Evolutionary conservation across 2,888 invertebrate species (phyloP).

Genomic region (Pachycephus smyrnensis): DNA sequence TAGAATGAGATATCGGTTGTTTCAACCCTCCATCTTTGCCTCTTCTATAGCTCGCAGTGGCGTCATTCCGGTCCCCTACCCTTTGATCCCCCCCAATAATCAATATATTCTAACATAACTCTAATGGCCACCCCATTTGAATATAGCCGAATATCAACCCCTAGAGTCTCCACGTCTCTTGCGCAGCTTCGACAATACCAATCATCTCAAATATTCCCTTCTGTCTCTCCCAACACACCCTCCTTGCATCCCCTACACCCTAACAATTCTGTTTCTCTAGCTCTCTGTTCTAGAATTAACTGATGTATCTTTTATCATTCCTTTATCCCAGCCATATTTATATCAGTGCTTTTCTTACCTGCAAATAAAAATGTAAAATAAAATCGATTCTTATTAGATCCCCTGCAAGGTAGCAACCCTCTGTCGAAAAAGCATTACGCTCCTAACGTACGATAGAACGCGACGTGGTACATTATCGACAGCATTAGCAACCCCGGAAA

Average conservation of each 20-base stretch:
- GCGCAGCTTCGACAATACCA: slow-evolving; percentile 20
- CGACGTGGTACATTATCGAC: slow-evolving; percentile 34
- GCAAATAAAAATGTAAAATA: not conserved
- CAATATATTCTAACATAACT: slow-evolving; percentile 67
- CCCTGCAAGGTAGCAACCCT: not conserved
- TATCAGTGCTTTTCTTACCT: not conserved
- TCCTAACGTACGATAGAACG: slow-evolving; percentile 10
- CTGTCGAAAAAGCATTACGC: slow-evolving; percentile 18
- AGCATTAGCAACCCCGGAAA: slow-evolving; percentile 34
- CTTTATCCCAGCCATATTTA: not conserved
- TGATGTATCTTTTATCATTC: not conserved
- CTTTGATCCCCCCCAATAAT: slow-evolving; percentile 66
- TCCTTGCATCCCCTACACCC: slow-evolving; percentile 34
- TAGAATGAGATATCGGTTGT: slow-evolving; percentile 26
- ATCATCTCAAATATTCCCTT: slow-evolving; percentile 23
- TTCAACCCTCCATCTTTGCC: slow-evolving; percentile 49
- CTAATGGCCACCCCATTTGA: slow-evolving; percentile 66
- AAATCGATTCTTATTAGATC: not conserved
- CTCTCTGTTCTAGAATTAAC: not conserved
- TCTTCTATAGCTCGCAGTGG: slow-evolving; percentile 39
- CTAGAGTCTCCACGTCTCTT: slow-evolving; percentile 35
- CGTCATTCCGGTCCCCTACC: slow-evolving; percentile 56
- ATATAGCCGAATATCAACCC: slow-evolving; percentile 55
- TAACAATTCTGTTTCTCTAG: not conserved
- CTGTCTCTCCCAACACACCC: slow-evolving; percentile 32